Percentiles rank a stretch among this genome's conserved stretches.
phyloP scores from a whole-genome alignment of 2,888 invertebrate genomes.

The Daptonema setosum region DNA sequence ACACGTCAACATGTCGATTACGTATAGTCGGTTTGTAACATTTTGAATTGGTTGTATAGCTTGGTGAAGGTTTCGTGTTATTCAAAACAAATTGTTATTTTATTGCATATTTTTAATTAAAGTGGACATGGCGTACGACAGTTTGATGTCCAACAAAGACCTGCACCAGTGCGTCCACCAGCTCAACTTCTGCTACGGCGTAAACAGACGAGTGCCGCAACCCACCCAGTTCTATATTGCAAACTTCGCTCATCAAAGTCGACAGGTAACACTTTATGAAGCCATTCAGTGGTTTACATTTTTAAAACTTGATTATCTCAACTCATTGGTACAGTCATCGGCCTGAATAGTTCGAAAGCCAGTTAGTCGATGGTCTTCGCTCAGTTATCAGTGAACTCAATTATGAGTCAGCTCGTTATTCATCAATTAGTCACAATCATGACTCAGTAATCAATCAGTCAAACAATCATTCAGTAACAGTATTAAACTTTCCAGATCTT shows the following conservation, averaged over 20 bases:
- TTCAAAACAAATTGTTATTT: too few relatives aligned
- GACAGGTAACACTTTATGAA: background rate
- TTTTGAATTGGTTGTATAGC: too few relatives aligned
- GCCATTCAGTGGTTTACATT: background rate
- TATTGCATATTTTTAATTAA: too few relatives aligned
- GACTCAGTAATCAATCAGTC: too few relatives aligned
- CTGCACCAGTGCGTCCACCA: slow-evolving; percentile 1
- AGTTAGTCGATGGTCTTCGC: too few relatives aligned
- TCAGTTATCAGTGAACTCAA: too few relatives aligned
- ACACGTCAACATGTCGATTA: too few relatives aligned
- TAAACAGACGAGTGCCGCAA: slow-evolving; percentile 4
- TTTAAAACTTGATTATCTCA: background rate
- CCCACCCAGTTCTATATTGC: slow-evolving; percentile 6
- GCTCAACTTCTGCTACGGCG: slow-evolving; percentile 6
- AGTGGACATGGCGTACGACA: slow-evolving; percentile 73
- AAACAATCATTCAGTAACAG: background rate
- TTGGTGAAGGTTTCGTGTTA: too few relatives aligned
- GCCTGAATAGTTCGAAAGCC: too few relatives aligned
- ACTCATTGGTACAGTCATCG: background rate
- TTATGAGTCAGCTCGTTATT: too few relatives aligned
- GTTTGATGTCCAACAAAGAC: slow-evolving; percentile 59
- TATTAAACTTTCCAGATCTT: background rate
- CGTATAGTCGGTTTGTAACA: too few relatives aligned
- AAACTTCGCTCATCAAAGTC: background rate
- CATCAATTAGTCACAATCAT: too few relatives aligned